A percentile compares a stretch with the other conserved stretches of the same genome.
These are phyloP conservation scores for Liopterus haemorrhoidalis DNA, from an alignment of 2,888 invertebrate genomes.

Conservation along the genomic window DNA sequence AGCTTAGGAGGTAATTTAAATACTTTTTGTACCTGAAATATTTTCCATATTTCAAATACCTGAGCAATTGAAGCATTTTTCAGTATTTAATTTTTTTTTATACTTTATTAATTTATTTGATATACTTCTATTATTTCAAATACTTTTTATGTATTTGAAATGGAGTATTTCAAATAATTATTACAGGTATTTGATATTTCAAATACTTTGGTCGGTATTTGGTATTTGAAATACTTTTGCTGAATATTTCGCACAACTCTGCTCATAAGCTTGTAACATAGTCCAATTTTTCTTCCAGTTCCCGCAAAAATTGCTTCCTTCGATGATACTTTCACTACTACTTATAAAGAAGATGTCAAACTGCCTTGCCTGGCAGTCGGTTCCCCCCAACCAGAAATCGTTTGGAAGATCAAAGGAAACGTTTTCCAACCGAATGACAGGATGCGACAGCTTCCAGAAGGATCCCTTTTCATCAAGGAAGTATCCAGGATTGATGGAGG, in stretches of 20 bases:
- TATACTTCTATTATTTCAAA: too few species aligned
- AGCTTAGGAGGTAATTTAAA: too few species aligned
- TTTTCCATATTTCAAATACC: too few species aligned
- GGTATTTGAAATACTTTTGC: neutral
- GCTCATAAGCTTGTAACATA: neutral
- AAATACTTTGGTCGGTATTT: neutral
- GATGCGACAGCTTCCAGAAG: slow-evolving; percentile 79
- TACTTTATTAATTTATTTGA: too few species aligned
- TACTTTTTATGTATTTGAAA: too few species aligned
- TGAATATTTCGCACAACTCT: neutral
- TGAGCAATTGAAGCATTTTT: too few species aligned
- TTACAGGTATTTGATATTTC: neutral
- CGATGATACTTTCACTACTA: slow-evolving; percentile 87
- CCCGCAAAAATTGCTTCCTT: slow-evolving; percentile 93
- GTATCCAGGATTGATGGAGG: slow-evolving; percentile 87
- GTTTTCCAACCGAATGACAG: slow-evolving; percentile 75
- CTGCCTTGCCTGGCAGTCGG: slow-evolving; percentile 90
- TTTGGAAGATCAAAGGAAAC: slow-evolving; percentile 82
- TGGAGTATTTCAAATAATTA: too few species aligned
- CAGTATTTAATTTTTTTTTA: too few species aligned
- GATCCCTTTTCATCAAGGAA: slow-evolving; percentile 83
- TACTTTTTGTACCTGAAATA: too few species aligned
- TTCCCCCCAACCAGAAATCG: slow-evolving; percentile 80
- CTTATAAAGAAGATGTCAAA: slow-evolving; percentile 86
- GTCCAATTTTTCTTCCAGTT: slow-evolving; percentile 51